These are phyloP conservation scores for Oriolus oriolus DNA, from an alignment of 2,113 vertebrate genomes.

Conservation along the genomic window DNA sequence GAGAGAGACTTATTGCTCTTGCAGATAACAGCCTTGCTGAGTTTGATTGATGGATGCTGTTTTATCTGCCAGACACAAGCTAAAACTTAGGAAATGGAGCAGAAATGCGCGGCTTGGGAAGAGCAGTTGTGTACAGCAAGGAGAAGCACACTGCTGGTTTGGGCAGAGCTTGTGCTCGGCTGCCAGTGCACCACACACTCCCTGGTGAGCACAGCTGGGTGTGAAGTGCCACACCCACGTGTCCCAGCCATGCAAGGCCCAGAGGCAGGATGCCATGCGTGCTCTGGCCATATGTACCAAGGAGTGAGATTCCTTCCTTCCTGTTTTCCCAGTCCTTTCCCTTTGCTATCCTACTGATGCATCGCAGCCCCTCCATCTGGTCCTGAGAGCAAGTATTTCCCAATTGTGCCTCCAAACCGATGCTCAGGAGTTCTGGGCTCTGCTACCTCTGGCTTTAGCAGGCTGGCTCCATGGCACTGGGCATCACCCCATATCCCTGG, in stretches of 20 bases:
- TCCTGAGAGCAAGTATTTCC: background rate
- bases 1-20: background rate
- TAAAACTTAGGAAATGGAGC: slow-evolving; percentile 24
- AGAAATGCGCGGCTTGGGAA: slow-evolving; percentile 1
- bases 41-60: slow-evolving; percentile 36
- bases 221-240: accelerated
- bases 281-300: accelerated
- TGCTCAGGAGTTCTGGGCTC: background rate
- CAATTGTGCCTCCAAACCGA: background rate
- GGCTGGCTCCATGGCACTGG: background rate
- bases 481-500: background rate
- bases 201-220: background rate
- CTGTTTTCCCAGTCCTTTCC: background rate
- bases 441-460: background rate
- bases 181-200: accelerated
- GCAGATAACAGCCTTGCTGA: slow-evolving; percentile 29
- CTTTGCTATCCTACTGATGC: background rate
- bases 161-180: background rate
- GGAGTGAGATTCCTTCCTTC: background rate
- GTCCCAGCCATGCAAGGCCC: background rate
- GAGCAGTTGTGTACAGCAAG: background rate
- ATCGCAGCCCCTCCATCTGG: background rate
- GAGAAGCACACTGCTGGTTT: accelerated
- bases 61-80: slow-evolving; percentile 28
- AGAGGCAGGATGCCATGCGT: background rate